phyloP scores from a whole-genome alignment of 2,113 vertebrate species.

The Halcyon malimbica region DNA sequence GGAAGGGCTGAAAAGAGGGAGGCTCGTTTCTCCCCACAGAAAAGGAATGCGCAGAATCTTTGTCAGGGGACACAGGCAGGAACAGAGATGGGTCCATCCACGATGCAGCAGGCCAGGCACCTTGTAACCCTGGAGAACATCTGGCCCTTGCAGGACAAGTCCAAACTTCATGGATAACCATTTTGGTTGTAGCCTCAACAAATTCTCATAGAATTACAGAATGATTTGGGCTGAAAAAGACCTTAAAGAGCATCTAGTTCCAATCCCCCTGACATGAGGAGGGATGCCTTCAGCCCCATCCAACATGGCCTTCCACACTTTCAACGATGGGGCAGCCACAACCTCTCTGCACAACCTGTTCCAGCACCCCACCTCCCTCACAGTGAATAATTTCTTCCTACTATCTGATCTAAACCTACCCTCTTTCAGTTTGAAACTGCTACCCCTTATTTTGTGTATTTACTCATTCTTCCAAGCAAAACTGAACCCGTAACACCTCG shows the following conservation, averaged over 20 bases:
- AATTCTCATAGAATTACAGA: background rate
- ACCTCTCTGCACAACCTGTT: background rate
- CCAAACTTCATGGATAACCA: background rate
- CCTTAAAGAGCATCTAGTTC: background rate
- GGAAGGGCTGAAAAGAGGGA: background rate
- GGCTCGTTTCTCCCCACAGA: background rate
- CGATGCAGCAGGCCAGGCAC: accelerated
- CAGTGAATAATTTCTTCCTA: background rate
- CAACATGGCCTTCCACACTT: background rate
- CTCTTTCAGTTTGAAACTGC: background rate
- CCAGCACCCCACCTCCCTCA: background rate
- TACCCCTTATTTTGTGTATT: background rate
- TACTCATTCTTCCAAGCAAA: background rate
- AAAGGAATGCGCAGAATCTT: background rate
- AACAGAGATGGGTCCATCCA: background rate
- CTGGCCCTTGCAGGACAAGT: background rate
- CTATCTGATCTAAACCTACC: background rate
- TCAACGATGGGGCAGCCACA: background rate
- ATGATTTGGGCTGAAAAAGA: background rate
- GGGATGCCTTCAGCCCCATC: background rate
- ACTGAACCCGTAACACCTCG: background rate
- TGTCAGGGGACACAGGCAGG: accelerated
- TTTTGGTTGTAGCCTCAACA: background rate
- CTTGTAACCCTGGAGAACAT: background rate
- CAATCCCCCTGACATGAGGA: background rate